Conservation (phyloP, 35 echinoderm and acorn worm species). For the Diadema setosum region DNA sequence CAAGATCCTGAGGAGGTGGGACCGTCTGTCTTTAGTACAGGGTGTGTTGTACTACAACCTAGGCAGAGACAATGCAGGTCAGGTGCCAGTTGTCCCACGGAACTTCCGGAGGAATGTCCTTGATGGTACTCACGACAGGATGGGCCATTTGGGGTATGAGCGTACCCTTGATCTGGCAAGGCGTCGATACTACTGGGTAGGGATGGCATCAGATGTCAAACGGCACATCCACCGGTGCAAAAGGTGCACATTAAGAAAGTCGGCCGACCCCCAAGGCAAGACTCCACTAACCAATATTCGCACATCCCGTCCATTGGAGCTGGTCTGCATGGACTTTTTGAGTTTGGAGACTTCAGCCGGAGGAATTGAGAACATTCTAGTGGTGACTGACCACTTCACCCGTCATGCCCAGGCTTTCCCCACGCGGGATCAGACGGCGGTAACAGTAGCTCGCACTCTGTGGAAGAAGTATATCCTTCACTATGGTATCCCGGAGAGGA, state of each 20-base stretch:
- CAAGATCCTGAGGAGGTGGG: not conserved
- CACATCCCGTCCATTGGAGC: slow-evolving; percentile 15
- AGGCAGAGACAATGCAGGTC: not conserved
- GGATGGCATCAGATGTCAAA: slow-evolving; percentile 12
- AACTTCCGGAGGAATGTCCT: slow-evolving; percentile 13
- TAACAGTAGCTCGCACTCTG: slow-evolving; percentile 28
- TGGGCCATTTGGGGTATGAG: slow-evolving; percentile 39
- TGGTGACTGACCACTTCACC: not conserved
- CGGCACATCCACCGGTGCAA: not conserved
- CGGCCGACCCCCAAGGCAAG: not conserved
- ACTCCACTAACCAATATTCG: not conserved
- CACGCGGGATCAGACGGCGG: slow-evolving; percentile 25
- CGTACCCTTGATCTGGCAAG: slow-evolving; percentile 1
- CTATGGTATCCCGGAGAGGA: no score
- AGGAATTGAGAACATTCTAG: slow-evolving; percentile 4
- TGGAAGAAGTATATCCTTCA: no score
- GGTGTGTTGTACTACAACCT: not conserved
- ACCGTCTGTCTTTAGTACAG: not conserved
- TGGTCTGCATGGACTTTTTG: slow-evolving; percentile 49
- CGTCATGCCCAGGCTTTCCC: not conserved
- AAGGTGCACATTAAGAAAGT: not conserved
- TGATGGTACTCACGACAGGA: slow-evolving; percentile 19
- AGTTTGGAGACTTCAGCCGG: slow-evolving; percentile 25
- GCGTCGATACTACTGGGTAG: slow-evolving; percentile 10
- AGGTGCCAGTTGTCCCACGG: slow-evolving; percentile 22